A percentile compares a stretch with the other conserved stretches of the same genome.
These are phyloP conservation scores for Puffinus mauretanicus DNA, from an alignment of 2,113 vertebrate genomes.

Conservation along the genomic window DNA sequence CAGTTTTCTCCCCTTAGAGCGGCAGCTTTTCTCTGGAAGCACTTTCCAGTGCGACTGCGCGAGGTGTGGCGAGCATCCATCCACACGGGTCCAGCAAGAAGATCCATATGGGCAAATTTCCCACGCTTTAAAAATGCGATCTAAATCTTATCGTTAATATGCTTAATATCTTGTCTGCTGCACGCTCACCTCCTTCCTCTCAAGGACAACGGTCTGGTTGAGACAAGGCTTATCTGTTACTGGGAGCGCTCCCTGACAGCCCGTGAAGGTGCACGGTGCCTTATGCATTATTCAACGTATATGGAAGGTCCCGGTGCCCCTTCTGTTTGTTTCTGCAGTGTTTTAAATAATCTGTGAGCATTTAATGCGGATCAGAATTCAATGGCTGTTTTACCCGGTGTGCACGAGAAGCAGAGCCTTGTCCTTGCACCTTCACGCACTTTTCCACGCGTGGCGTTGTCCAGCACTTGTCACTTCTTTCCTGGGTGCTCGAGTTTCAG, in stretches of 20 bases:
- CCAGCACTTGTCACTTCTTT: background rate
- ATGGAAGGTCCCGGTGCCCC: background rate
- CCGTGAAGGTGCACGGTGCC: background rate
- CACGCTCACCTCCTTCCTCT: background rate
- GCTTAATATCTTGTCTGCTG: background rate
- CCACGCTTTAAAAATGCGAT: background rate
- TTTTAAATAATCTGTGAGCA: background rate
- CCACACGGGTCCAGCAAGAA: background rate
- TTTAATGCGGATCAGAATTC: background rate
- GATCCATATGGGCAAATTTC: background rate
- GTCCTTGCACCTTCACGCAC: background rate
- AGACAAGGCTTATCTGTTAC: background rate
- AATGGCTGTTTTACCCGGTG: rapidly evolving
- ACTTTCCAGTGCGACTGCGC: background rate
- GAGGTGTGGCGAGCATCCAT: rapidly evolving
- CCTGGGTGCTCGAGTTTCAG: background rate
- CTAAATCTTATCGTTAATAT: background rate
- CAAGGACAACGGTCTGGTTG: background rate
- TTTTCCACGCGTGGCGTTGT: rapidly evolving
- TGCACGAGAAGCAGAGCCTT: background rate
- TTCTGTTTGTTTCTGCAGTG: background rate
- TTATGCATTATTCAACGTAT: background rate
- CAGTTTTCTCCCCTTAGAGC: background rate
- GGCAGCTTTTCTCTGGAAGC: background rate
- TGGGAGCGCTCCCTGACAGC: background rate